These are phyloP conservation scores for Lathronympha strigana DNA, from an alignment of 2,888 invertebrate species.

Conservation along the genomic window DNA sequence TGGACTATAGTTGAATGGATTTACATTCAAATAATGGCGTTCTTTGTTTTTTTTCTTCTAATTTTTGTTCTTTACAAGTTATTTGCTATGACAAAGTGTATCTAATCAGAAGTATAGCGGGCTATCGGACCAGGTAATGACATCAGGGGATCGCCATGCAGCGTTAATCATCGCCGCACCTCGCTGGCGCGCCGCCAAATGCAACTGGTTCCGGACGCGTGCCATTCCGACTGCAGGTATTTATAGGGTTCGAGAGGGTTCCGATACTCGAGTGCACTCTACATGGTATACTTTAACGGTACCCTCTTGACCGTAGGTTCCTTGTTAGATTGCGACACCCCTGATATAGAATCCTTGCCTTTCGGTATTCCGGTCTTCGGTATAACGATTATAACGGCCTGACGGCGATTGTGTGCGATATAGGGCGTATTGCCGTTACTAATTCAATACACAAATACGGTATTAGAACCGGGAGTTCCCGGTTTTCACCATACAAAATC, in stretches of 20 bases:
- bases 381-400: too few species aligned
- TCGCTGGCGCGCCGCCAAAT: slow-evolving; percentile 46
- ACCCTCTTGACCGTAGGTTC: neutral
- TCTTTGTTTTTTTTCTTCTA: too few species aligned
- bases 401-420: too few species aligned
- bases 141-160: slow-evolving; percentile 18
- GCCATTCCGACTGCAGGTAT: slow-evolving; percentile 49
- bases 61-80: too few species aligned
- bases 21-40: too few species aligned
- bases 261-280: slow-evolving; percentile 7
- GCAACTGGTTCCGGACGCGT: slow-evolving; percentile 51
- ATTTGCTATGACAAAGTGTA: neutral
- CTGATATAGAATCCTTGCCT: neutral
- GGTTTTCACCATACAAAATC: too few species aligned
- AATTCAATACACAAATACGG: too few species aligned
- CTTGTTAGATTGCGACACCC: neutral
- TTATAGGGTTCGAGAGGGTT: slow-evolving; percentile 37
- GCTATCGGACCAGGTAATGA: slow-evolving; percentile 15
- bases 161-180: slow-evolving; percentile 40
- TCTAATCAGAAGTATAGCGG: neutral
- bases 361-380: too few species aligned
- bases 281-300: too few species aligned
- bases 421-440: too few species aligned
- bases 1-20: too few species aligned
- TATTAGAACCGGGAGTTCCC: too few species aligned